Percentiles rank a stretch among this genome's conserved stretches.
Conservation (phyloP, 2,797 vertebrate genomes). For the Pseudochirops cupreus region DNA sequence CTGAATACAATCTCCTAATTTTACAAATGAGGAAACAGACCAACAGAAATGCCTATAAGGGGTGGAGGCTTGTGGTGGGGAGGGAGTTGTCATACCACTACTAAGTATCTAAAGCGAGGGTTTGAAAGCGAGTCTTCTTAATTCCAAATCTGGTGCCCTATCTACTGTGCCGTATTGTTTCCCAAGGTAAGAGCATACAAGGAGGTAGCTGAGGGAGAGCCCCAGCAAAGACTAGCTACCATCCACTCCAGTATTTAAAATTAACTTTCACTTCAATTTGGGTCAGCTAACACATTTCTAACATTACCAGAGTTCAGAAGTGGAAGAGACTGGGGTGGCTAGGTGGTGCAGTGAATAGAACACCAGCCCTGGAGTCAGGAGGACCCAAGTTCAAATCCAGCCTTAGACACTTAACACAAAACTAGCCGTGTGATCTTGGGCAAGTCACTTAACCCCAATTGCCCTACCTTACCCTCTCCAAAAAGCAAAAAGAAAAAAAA, state of each 20-base stretch:
- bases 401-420: no score
- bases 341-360: no score
- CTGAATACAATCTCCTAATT: neutral
- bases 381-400: no score
- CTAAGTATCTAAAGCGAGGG: neutral
- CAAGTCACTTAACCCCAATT: no score
- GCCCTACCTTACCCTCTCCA: no score
- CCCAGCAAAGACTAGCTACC: no score
- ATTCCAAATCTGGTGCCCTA: neutral
- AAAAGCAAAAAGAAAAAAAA: no score
- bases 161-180: neutral
- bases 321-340: no score
- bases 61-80: neutral
- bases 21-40: constrained; percentile 20
- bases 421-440: no score
- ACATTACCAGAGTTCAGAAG: neutral
- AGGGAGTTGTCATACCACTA: neutral
- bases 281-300: neutral
- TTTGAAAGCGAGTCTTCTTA: neutral
- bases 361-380: no score
- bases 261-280: neutral
- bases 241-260: neutral
- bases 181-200: neutral
- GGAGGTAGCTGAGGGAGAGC: neutral
- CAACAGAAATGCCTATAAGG: neutral